Conservation (phyloP, 2,797 vertebrate species). For the Acipenser oxyrinchus region DNA sequence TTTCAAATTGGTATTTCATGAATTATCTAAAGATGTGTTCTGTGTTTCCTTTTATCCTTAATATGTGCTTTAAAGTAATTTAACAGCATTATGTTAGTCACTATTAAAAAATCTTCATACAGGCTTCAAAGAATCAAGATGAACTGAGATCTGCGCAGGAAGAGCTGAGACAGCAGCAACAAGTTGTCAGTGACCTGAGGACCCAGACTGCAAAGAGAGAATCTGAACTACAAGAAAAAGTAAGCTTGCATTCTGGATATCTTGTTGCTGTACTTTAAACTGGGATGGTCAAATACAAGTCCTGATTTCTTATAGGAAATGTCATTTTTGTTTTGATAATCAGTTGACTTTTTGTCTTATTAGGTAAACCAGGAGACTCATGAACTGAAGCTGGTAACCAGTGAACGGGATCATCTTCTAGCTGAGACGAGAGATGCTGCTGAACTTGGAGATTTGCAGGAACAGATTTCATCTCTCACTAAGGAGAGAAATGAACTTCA, state of each 20-base stretch:
- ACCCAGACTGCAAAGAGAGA: not conserved
- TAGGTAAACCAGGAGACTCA: not conserved
- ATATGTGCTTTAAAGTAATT: too few species aligned
- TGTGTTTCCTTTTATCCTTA: too few species aligned
- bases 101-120: too few species aligned
- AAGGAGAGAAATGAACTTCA: constrained; percentile 5
- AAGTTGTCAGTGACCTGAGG: constrained; percentile 5
- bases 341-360: not conserved
- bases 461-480: not conserved
- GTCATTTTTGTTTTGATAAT: not conserved
- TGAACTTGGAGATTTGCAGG: not conserved
- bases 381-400: not conserved
- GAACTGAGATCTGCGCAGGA: constrained; percentile 4
- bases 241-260: not conserved
- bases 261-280: too few species aligned
- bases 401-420: constrained; percentile 2
- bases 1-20: too few species aligned
- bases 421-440: not conserved
- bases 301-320: too few species aligned
- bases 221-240: not conserved
- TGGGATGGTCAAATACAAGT: too few species aligned
- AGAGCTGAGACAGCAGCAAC: constrained; percentile 9
- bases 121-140: too few species aligned
- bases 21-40: too few species aligned
- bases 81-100: too few species aligned